Base-by-base conservation (phyloP, 1,140 invertebrate species). In the Bactericera cockerelli region DNA sequence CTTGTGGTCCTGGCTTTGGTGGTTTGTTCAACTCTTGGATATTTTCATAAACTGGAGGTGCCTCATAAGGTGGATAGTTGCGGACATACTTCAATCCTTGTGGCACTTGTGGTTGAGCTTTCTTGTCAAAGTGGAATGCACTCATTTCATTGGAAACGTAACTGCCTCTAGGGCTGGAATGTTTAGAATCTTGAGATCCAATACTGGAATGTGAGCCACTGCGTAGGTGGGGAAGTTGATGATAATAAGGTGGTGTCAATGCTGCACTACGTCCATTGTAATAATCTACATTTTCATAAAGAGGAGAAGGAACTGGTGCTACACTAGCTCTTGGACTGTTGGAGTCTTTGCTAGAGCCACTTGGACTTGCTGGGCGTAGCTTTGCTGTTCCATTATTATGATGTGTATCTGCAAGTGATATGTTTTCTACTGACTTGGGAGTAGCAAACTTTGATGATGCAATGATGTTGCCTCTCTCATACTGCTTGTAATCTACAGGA, bases 211-310 rank as follows among this genome's bases (percentile, higher is more conserved):
- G 68, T 57, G 74, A 71, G 63, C 73, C 75, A 16, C 75, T 76
- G 58, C 73, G 69, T 56, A 72, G 71, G 63, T 71, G 74, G 36
- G 62, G 71, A 66, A 72, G 68, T 56, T 81, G 76, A 66, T 81
- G 77, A 65, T 80, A 83, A 66, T 81, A 84, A 1, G 78, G 75
- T 10, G 78, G 76, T 63, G 62, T 61, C 61, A 79, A 77, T 4
- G 73, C 68, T 33, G 73, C 72, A 53, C 33, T 65, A 13, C 72
- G 67, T 49, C 71, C 70, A 11, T 76, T 73, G 72, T 86, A 87
- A 70, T 85, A 86, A 61, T 87, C 84, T 38, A 88, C 77, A 70
- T 89, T 89, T 70, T 89, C 86, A 69, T 89, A 89, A 22, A 89
- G 81, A 26, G 80, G 83, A 71, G 70, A 56, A 26, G 36, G 28